phyloP scores from a whole-genome alignment of 2,888 invertebrate genomes.

The Cabera pusaria region DNA sequence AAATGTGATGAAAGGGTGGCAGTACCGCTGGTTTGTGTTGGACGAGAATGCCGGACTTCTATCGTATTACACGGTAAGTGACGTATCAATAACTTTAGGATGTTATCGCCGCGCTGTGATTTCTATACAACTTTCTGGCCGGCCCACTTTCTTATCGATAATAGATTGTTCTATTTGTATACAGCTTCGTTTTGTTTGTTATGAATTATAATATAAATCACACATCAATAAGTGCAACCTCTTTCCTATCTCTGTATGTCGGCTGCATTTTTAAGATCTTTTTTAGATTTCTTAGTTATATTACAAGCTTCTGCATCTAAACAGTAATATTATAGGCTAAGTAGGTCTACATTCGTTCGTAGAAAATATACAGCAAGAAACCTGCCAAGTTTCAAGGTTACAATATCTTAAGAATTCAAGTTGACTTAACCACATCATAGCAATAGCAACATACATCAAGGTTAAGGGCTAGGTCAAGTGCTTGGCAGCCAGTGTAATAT shows the following conservation, averaged over 20 bases:
- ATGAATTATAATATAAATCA: constrained; percentile 1
- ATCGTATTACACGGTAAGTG: constrained; percentile 98
- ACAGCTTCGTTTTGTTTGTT: constrained; percentile 5
- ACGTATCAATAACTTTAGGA: constrained; percentile 47
- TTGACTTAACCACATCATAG: no score
- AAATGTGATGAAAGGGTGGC: constrained; percentile 99
- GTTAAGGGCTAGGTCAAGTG: neutral
- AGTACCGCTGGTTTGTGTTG: constrained; percentile 99
- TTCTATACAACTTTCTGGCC: constrained; percentile 31
- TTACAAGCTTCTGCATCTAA: no score
- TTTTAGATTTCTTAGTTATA: no score
- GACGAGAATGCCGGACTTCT: constrained; percentile 98
- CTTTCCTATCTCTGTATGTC: no score
- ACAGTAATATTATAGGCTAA: no score
- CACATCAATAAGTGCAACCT: no score
- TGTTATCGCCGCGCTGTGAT: constrained; percentile 20
- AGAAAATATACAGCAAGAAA: no score
- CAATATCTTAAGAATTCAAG: no score
- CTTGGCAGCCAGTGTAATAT: no score
- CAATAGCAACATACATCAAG: constrained; percentile 6
- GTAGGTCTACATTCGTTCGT: no score
- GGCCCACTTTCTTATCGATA: constrained; percentile 39
- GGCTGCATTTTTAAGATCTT: no score
- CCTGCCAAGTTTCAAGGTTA: constrained; percentile 7
- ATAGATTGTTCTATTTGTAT: constrained; percentile 13